Evolutionary conservation across 2,888 invertebrate species (phyloP).

Genomic region (Urechis unicinctus): DNA sequence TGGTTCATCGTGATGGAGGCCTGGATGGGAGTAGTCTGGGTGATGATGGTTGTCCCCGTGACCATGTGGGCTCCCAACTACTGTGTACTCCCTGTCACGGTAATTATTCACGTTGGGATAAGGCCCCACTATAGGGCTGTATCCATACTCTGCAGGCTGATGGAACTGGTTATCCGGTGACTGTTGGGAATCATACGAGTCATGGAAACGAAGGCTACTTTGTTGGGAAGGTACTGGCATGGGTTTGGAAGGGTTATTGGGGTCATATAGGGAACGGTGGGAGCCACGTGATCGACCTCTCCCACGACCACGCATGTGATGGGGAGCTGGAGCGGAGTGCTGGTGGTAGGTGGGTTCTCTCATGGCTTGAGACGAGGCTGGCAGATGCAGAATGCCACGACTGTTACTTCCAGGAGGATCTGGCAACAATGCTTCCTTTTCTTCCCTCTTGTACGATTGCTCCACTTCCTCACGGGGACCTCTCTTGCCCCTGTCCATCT

Average conservation of each 20-base stretch:
- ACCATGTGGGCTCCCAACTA: slow-evolving; percentile 5
- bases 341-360: too few species aligned
- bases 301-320: slow-evolving; percentile 9
- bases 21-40: slow-evolving; percentile 7
- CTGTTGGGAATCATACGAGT: background rate
- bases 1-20: too few species aligned
- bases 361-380: too few species aligned
- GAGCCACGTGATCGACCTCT: slow-evolving; percentile 8
- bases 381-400: too few species aligned
- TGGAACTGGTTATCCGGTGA: background rate
- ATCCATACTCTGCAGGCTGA: slow-evolving; percentile 2
- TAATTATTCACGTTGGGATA: background rate
- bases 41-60: slow-evolving; percentile 5
- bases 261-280: slow-evolving; percentile 37
- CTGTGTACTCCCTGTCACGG: slow-evolving; percentile 4
- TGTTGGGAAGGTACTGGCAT: too few species aligned
- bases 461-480: too few species aligned
- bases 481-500: too few species aligned
- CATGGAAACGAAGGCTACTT: background rate
- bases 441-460: too few species aligned
- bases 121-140: too few species aligned
- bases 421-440: too few species aligned
- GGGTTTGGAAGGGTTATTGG: slow-evolving; percentile 36
- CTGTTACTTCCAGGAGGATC: too few species aligned
- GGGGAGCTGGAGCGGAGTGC: too few species aligned